These are phyloP conservation scores for Mycetomoellerius zeteki DNA, from an alignment of 1,140 invertebrate genomes.

Conservation along the genomic window DNA sequence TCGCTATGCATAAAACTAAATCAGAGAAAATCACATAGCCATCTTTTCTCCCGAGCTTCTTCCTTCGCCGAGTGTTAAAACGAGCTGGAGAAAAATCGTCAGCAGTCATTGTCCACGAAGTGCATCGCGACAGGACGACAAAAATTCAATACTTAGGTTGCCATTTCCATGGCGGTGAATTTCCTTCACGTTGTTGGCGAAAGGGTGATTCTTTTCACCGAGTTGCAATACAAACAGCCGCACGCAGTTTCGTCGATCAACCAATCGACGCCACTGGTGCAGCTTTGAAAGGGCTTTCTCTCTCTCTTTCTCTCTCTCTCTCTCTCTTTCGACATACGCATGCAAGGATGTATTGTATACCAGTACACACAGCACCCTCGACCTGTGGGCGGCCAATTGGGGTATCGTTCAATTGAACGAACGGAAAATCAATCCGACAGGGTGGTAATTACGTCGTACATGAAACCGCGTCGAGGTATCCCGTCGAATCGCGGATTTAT, in stretches of 20 bases:
- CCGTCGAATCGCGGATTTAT: constrained; percentile 45
- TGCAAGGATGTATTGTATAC: background rate
- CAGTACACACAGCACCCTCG: background rate
- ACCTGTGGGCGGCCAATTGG: constrained; percentile 61
- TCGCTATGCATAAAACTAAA: background rate
- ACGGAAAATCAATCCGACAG: constrained; percentile 72
- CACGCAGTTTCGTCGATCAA: constrained; percentile 41
- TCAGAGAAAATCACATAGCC: background rate
- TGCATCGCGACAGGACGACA: constrained; percentile 1
- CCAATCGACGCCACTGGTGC: constrained; percentile 56
- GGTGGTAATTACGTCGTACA: constrained; percentile 67
- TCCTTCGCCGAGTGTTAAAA: constrained; percentile 20
- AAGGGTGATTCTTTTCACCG: constrained; percentile 43
- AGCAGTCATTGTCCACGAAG: constrained; percentile 34
- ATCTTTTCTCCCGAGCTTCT: constrained; percentile 37
- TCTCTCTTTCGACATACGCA: background rate
- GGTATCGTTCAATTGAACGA: constrained; percentile 70
- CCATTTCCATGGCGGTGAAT: background rate
- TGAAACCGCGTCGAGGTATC: constrained; percentile 44
- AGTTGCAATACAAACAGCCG: constrained; percentile 15
- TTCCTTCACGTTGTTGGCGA: constrained; percentile 34
- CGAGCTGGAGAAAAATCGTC: constrained; percentile 41
- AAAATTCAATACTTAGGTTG: constrained; percentile 54
- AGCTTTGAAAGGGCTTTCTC: constrained; percentile 59
- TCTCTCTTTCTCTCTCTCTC: background rate